Evolutionary conservation across 2,797 vertebrate genomes (phyloP).

Genomic region (Sebastolobus alascanus): DNA sequence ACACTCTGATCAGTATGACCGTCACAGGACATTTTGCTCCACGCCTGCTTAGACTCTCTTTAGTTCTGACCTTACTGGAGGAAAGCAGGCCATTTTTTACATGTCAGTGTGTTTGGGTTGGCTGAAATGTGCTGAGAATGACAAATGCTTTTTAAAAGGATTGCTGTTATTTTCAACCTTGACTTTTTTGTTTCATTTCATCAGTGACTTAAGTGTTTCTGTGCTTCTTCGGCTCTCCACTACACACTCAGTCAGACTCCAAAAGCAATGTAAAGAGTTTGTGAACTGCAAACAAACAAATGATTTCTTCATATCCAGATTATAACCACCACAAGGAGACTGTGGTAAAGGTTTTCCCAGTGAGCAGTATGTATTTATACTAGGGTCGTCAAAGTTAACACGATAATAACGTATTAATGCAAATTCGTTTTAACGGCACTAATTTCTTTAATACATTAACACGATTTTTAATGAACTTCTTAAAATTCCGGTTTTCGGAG

Average conservation of each 20-base stretch:
- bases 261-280: background rate
- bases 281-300: background rate
- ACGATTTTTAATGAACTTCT: too few species aligned
- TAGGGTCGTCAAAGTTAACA: too few species aligned
- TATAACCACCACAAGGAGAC: background rate
- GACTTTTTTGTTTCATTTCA: background rate
- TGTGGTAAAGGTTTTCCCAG: too few species aligned
- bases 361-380: too few species aligned
- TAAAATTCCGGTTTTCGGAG: too few species aligned
- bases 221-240: background rate
- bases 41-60: constrained; percentile 9
- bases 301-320: too few species aligned
- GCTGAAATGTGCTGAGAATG: background rate
- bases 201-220: background rate
- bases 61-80: constrained; percentile 9
- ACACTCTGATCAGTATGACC: constrained; percentile 23
- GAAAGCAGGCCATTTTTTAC: constrained; percentile 20
- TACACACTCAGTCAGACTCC: background rate
- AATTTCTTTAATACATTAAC: too few species aligned
- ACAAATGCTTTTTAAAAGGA: background rate
- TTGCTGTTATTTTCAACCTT: background rate
- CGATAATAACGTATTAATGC: too few species aligned
- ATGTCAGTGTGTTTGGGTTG: background rate
- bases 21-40: constrained; percentile 10
- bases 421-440: too few species aligned